Conservation (phyloP, 2,888 invertebrate species). For the Brenthis hecate region DNA sequence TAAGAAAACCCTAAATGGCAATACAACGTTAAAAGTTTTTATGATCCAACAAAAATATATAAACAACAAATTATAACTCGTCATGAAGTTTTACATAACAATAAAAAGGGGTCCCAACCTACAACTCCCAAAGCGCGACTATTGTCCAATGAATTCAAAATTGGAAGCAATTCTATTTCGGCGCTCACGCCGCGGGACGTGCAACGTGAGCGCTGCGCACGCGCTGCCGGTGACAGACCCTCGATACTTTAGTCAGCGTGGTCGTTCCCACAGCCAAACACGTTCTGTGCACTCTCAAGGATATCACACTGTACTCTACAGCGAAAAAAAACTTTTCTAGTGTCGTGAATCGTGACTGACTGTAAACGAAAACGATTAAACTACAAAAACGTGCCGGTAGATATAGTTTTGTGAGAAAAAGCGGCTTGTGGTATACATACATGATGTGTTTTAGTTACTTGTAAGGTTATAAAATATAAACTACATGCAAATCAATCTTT, state of each 20-base stretch:
- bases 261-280: conserved; percentile 51
- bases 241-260: conserved; percentile 51
- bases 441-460: too few species aligned
- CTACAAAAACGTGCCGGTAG: too few species aligned
- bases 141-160: conserved; percentile 15
- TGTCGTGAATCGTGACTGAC: conserved; percentile 25
- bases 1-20: too few species aligned
- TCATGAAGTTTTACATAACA: not conserved
- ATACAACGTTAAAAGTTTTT: too few species aligned
- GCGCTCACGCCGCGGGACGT: conserved; percentile 61
- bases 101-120: not conserved
- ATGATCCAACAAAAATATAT: too few species aligned
- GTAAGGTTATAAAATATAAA: too few species aligned
- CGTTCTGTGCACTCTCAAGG: conserved; percentile 34
- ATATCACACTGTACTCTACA: conserved; percentile 13
- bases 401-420: too few species aligned
- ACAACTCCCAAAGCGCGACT: not conserved
- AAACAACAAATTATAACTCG: too few species aligned
- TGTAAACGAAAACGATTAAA: not conserved
- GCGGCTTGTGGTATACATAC: too few species aligned
- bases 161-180: conserved; percentile 70
- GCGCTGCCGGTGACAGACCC: conserved; percentile 55
- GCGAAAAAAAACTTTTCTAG: conserved; percentile 21
- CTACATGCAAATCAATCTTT: too few species aligned
- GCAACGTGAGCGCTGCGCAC: conserved; percentile 46